These are phyloP conservation scores for Anoncus sp. DNA, from an alignment of 2,888 invertebrate species.

Conservation along the genomic window DNA sequence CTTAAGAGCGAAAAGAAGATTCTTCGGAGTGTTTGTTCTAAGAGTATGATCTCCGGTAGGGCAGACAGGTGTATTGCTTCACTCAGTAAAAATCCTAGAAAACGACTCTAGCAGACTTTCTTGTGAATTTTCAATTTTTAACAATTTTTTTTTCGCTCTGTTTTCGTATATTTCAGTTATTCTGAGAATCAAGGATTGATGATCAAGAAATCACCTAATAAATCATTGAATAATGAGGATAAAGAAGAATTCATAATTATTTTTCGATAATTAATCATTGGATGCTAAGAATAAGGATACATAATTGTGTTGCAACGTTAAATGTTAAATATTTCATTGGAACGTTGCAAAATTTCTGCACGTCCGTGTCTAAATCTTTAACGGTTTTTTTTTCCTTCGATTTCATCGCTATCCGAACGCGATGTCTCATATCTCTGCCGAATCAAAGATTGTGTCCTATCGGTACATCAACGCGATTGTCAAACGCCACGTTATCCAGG, in stretches of 20 bases:
- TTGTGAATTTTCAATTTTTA: slow-evolving; percentile 4
- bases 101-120: slow-evolving; percentile 10
- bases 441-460: not conserved
- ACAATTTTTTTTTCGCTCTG: not conserved
- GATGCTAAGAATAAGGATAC: not conserved
- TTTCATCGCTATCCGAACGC: not conserved
- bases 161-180: no score
- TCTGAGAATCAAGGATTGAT: no score
- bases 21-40: slow-evolving; percentile 45
- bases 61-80: not conserved
- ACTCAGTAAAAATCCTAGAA: slow-evolving; percentile 26
- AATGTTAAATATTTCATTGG: not conserved
- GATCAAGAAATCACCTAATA: not conserved
- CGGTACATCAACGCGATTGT: not conserved
- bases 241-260: not conserved
- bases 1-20: slow-evolving; percentile 4
- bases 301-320: not conserved
- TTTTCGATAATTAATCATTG: not conserved
- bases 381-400: not conserved
- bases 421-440: not conserved
- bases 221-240: not conserved
- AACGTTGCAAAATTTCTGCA: not conserved
- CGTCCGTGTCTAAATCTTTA: not conserved
- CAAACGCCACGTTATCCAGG: not conserved
- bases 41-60: slow-evolving; percentile 19